phyloP scores from a whole-genome alignment of 2,888 invertebrate species.

The Polyploca ridens region DNA sequence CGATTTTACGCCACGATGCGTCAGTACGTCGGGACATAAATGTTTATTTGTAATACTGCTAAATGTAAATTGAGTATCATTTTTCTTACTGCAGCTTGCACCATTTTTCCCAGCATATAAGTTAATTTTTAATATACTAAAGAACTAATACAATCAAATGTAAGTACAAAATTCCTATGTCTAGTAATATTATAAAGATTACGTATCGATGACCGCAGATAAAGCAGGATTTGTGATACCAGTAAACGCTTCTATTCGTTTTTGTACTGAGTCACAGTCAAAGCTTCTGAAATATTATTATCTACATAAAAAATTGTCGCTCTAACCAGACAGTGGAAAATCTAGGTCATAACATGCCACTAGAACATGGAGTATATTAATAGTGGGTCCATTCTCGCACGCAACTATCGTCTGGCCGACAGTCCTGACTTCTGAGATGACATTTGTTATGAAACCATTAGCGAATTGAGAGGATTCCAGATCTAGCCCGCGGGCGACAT shows the following conservation, averaged over 20 bases:
- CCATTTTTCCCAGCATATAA: too few relatives aligned
- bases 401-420: conserved; percentile 23
- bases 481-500: conserved; percentile 35
- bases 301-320: conserved; percentile 37
- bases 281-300: conserved; percentile 24
- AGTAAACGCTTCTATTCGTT: not conserved
- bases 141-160: too few relatives aligned
- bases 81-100: too few relatives aligned
- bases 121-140: too few relatives aligned
- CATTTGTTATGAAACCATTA: conserved; percentile 59
- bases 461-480: conserved; percentile 65
- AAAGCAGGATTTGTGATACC: not conserved
- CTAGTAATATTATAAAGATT: not conserved
- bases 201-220: not conserved
- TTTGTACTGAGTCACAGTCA: not conserved
- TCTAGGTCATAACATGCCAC: conserved; percentile 46
- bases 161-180: too few relatives aligned
- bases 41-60: too few relatives aligned
- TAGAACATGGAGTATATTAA: conserved; percentile 47
- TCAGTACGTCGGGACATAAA: too few relatives aligned
- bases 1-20: too few relatives aligned
- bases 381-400: conserved; percentile 45
- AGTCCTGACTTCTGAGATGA: conserved; percentile 34
- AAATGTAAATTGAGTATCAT: too few relatives aligned
- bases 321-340: conserved; percentile 38